Evolutionary conservation across 2,797 vertebrate genomes (phyloP), one percentile per base, ranked within the genome.

Genomic region (Pygocentrus nattereri): DNA sequence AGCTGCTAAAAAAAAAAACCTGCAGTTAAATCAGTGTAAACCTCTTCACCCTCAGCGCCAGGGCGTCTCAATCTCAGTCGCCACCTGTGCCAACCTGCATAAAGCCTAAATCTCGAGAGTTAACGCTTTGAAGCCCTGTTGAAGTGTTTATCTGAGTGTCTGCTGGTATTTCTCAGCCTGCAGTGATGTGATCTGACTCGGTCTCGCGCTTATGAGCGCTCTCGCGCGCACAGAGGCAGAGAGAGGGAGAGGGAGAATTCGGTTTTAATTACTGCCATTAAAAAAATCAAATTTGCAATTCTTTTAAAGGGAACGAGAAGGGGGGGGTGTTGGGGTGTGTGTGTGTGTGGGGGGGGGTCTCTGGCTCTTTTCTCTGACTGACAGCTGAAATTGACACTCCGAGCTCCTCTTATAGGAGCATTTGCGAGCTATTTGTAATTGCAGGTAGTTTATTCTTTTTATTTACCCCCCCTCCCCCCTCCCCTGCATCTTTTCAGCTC

Each of bases 381-480:
- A 96, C 97, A 98, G 97, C 90, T 97, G 96, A 96, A 97, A 98
- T 98, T 96, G 97, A 98, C 97, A 97, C 97, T 97, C 94, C 93
- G 94, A 93, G 92, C 94, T 94, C 95, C 96, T 96, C 96, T 98
- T 96, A 96, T 96, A 94, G 94, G 94, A 89, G 95, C 96, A 96
- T 97, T 97, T 95, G 50, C 95, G 93, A 95, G 95, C 96, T 96
- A 95, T 97, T 97, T 97, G 97, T 98, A 98, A 98, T 98, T 98
- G 96, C 96, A 97, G 97, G 97, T 97, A 97, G 96, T 96, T 95
- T 96, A 90, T 95, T 94, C 93, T 95, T 92, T 91, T 92, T 90
- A 89, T 91, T 16, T 27, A 44, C 41, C 41, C 7, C 8, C 41
- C 3, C 41, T 8, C 38, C 41, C 41, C 44, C 41, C 41, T 8